phyloP scores from a whole-genome alignment of 2,797 vertebrate species.

The Champsocephalus gunnari region DNA sequence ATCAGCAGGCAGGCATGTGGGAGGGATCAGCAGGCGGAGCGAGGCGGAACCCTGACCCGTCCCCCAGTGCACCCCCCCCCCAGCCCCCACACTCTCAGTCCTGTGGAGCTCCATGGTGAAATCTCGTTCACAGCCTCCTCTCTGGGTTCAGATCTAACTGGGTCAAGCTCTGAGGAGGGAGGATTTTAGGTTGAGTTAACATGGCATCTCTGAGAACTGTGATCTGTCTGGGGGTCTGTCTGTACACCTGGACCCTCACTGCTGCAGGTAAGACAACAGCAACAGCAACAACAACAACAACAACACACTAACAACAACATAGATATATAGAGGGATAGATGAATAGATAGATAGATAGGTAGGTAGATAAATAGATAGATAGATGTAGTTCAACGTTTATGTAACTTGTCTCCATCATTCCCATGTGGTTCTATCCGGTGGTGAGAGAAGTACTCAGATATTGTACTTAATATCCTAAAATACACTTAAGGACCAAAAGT shows the following conservation, averaged over 20 bases:
- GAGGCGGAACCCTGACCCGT: conserved; percentile 37
- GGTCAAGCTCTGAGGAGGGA: not conserved
- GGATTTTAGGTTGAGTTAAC: not conserved
- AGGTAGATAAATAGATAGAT: conserved; percentile 1
- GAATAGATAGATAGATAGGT: not conserved
- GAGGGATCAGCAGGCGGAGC: conserved; percentile 44
- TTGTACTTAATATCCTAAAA: no score
- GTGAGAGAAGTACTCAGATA: no score
- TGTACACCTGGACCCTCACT: conserved; percentile 34
- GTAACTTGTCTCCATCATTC: no score
- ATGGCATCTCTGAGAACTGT: conserved; percentile 41
- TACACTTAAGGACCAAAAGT: no score
- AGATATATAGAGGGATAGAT: conserved; percentile 9
- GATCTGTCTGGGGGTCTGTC: conserved; percentile 46
- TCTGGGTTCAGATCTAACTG: not conserved
- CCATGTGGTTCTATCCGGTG: no score
- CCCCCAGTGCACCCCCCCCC: conserved; percentile 23
- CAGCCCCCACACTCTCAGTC: conserved; percentile 21
- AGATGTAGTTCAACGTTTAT: no score
- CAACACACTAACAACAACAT: not conserved
- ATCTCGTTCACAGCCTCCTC: not conserved
- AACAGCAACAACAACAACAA: not conserved
- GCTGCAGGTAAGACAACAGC: conserved; percentile 55
- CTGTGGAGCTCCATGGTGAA: not conserved
- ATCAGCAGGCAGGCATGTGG: conserved; percentile 48